Evolutionary conservation across 2,797 vertebrate species (phyloP).

Genomic region (Melanotaenia boesemani): DNA sequence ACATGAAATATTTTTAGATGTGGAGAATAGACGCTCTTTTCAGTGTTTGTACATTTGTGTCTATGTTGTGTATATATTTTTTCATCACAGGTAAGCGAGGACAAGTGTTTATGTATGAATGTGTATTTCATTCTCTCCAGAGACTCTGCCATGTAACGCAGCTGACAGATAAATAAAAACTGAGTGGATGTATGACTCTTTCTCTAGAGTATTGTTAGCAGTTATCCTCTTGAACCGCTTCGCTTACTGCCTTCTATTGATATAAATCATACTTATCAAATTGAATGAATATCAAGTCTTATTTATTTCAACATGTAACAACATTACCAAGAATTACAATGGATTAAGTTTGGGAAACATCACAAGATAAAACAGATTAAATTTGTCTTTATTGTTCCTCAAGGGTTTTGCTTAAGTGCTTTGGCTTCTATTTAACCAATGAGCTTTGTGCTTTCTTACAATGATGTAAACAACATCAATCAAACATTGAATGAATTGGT

Average conservation of each 20-base stretch:
- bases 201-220: conserved; percentile 61
- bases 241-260: conserved; percentile 49
- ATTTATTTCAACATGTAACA: conserved; percentile 44
- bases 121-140: conserved; percentile 29
- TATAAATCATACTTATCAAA: conserved; percentile 62
- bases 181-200: conserved; percentile 41
- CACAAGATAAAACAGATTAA: conserved; percentile 38
- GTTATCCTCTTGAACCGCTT: conserved; percentile 54
- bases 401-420: conserved; percentile 33
- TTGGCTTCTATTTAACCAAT: conserved; percentile 25
- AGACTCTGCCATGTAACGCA: conserved; percentile 8
- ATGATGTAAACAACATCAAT: conserved; percentile 21
- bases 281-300: conserved; percentile 33
- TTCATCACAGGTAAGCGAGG: neutral
- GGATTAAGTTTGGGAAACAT: conserved; percentile 55
- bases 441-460: conserved; percentile 16
- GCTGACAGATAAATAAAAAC: conserved; percentile 63
- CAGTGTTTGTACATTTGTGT: conserved; percentile 2
- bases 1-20: conserved; percentile 42
- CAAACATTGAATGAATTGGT: conserved; percentile 17
- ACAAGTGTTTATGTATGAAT: conserved; percentile 14
- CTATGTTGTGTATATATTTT: neutral
- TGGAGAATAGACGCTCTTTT: conserved; percentile 11
- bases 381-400: conserved; percentile 47
- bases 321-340: conserved; percentile 41